phyloP scores from a whole-genome alignment of 2,113 vertebrate genomes.

The Pseudorasbora parva region DNA sequence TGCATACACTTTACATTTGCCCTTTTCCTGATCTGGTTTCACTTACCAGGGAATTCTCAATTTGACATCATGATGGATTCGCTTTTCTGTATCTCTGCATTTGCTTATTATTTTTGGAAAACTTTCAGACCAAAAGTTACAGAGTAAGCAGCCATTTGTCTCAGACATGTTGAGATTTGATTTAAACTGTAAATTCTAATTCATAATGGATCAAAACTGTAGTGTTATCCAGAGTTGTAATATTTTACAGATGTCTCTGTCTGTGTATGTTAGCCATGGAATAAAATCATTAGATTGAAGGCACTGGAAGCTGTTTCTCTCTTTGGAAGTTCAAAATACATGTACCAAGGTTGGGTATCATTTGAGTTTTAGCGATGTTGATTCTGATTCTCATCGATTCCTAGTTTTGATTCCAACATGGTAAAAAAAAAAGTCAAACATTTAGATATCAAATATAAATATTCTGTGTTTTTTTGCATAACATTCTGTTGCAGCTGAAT shows the following conservation, averaged over 20 bases:
- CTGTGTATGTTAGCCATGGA: neutral
- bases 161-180: slow-evolving; percentile 14
- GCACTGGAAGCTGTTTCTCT: no score
- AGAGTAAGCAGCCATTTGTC: slow-evolving; percentile 6
- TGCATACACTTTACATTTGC: neutral
- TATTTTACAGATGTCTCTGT: slow-evolving; percentile 11
- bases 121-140: slow-evolving; percentile 3
- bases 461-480: no score
- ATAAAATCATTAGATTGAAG: neutral
- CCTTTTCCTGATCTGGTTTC: neutral
- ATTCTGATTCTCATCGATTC: no score
- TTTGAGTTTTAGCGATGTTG: no score
- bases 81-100: slow-evolving; percentile 13
- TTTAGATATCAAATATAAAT: no score
- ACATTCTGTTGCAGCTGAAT: no score
- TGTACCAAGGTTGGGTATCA: no score
- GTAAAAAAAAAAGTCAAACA: no score
- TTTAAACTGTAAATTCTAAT: neutral
- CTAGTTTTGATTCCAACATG: no score
- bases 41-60: neutral
- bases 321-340: neutral
- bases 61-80: neutral
- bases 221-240: neutral
- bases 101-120: slow-evolving; percentile 17
- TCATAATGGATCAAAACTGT: neutral